phyloP scores from a whole-genome alignment of 2,113 vertebrate genomes.

The Xiphophorus maculatus region DNA sequence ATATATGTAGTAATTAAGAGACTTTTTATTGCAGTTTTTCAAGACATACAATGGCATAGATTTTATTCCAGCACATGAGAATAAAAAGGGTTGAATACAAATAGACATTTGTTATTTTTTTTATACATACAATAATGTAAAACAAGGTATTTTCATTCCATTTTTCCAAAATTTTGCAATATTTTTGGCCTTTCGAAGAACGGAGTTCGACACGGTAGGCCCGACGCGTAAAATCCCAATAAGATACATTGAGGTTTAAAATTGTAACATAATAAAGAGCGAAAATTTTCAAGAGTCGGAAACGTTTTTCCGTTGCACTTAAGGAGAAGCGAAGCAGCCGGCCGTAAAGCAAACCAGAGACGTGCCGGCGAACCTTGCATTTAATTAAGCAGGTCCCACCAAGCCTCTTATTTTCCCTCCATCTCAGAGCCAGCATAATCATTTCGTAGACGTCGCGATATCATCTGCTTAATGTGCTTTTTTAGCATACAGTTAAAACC shows the following conservation, averaged over 20 bases:
- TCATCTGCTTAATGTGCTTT: conserved; percentile 85
- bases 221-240: background rate
- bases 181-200: background rate
- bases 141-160: background rate
- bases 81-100: background rate
- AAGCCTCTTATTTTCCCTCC: conserved; percentile 35
- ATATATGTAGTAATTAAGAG: background rate
- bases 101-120: background rate
- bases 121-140: background rate
- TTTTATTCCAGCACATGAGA: background rate
- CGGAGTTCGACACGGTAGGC: background rate
- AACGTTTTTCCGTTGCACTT: background rate
- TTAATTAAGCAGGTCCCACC: conserved; percentile 77
- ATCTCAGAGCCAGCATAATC: conserved; percentile 76
- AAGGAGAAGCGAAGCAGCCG: conserved; percentile 44
- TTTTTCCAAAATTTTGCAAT: background rate
- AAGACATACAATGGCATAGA: background rate
- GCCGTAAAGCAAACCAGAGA: conserved; percentile 65
- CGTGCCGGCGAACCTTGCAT: conserved; percentile 76
- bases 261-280: background rate
- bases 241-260: background rate
- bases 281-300: background rate
- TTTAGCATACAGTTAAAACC: conserved; percentile 84
- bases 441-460: conserved; percentile 78
- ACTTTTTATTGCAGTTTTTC: background rate